Base-by-base conservation (phyloP, 2,113 vertebrate genomes). In the Phylloscopus trochiloides region DNA sequence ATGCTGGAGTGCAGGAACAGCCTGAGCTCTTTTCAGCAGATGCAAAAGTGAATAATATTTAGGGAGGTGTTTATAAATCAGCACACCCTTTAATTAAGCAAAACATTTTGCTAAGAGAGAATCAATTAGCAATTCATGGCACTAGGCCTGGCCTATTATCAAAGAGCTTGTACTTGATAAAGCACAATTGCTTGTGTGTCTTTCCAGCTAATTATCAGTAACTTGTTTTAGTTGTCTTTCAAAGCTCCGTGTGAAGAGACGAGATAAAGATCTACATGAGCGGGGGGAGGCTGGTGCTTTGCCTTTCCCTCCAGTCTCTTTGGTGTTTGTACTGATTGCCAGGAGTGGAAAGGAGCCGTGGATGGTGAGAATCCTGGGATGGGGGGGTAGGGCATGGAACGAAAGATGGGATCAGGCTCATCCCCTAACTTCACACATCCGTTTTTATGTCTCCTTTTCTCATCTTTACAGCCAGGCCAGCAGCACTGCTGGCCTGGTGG, bases 41-140 rank as follows among this genome's bases (percentile, higher is more conserved):
- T 76, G 95, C 83, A 81, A 92, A 96, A 95, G 88, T 89, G 92
- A 97, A 88, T 97, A 96, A 94, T 96, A 95, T 97, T 96, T 94
- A 90, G 92, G 96, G 90, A 97, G 2, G 14, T 96, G 86, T 96
- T 87, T 97, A 97, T 98, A 97, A 98, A 98, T 98, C 98, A 98
- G 96, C 67, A 92, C 96, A 97, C 90, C 94, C 97, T 97, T 98
- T 98, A 98, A 98, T 98, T 98, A 98, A 98, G 96, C 88, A 98
- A 97, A 98, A 97, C 97, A 98, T 98, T 98, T 97, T 96, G 96
- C 97, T 94, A 95, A 84, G 91, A 91, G 97, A 95, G 94, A 97
- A 98, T 98, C 98, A 98, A 98, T 98, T 98, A 98, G 95, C 91
- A 93, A 97, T 97, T 97, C 97, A 95, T 89, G 92, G 97, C 93